Evolutionary conservation across 1,140 invertebrate species (phyloP).

Genomic region (Pinna nobilis): DNA sequence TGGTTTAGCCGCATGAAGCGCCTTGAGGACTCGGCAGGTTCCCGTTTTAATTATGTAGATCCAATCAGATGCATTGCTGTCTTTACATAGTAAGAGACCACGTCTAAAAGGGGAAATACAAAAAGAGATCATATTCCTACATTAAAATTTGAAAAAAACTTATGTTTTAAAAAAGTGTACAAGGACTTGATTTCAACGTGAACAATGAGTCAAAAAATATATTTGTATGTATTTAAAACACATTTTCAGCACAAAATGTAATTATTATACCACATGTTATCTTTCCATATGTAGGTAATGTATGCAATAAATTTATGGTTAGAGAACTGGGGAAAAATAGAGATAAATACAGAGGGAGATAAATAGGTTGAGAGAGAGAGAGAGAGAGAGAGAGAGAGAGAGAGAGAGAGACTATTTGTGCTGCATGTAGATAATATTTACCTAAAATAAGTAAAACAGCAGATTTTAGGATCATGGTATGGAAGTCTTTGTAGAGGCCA

Average conservation of each 20-base stretch:
- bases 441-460: conserved; percentile 71
- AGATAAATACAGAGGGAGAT: too few relatives aligned
- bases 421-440: conserved; percentile 44
- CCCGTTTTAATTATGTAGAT: conserved; percentile 71
- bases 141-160: not conserved
- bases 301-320: too few relatives aligned
- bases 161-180: not conserved
- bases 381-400: too few relatives aligned
- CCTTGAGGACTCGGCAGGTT: conserved; percentile 67
- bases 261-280: too few relatives aligned
- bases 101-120: conserved; percentile 48
- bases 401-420: too few relatives aligned
- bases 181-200: too few relatives aligned
- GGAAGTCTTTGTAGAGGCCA: conserved; percentile 70
- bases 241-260: too few relatives aligned
- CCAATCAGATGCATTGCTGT: conserved; percentile 71
- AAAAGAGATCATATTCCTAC: not conserved
- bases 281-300: too few relatives aligned
- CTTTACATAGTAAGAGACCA: conserved; percentile 67
- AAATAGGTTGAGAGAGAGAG: too few relatives aligned
- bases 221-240: too few relatives aligned
- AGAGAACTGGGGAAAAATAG: too few relatives aligned
- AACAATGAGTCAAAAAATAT: too few relatives aligned
- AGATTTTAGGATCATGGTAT: conserved; percentile 65
- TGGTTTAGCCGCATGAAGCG: conserved; percentile 53